Base-by-base conservation (phyloP, 2,113 vertebrate genomes). In the Toxostoma redivivum region DNA sequence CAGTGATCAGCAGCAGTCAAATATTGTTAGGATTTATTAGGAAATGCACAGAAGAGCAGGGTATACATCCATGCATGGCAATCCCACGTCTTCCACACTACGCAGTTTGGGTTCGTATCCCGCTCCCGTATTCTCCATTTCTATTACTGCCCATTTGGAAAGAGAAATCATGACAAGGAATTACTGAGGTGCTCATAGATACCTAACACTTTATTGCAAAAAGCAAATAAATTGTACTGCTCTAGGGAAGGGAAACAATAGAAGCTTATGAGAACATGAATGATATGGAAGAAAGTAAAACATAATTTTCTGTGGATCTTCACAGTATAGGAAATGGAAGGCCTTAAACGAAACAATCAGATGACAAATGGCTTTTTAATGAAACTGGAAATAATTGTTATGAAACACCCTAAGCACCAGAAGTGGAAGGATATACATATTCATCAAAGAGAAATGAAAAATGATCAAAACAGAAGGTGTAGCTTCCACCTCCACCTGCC, bases 1-100 rank as follows among this genome's bases (percentile, higher is more conserved):
- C 57, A 62, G n/a, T 21, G 51, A 71, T 88, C 56, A 93, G 73
- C 73, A 94, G 47, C 81, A 78, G n/a, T n/a, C 67, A 93, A 53
- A 56, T 60, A 51, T 27, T 7, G 8, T 30, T 22, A 67, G 33
- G 37, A 50, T 60, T 40, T 48, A 15, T 28, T 48, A 80, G 37
- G 35, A 89, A 91, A 76, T 18, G 58, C 80, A 40, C 17, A 86
- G 70, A 44, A 83, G 74, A 62, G 72, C 76, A 90, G 45, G 12
- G 12, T 40, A 58, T 23, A 87, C 38, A 78, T 17, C 62, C 57
- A 69, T 23, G n/a, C 40, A 58, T 9, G 21, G 45, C 64, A 90
- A 61, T 91, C 50, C 40, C 83, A 37, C 0, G 0, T 44, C 70
- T 71, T 79, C 54, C 69, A 70, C 42, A 37, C 45, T 45, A 25